Evolutionary conservation across 2,113 vertebrate genomes (phyloP).

Genomic region (Baryphthengus martii): DNA sequence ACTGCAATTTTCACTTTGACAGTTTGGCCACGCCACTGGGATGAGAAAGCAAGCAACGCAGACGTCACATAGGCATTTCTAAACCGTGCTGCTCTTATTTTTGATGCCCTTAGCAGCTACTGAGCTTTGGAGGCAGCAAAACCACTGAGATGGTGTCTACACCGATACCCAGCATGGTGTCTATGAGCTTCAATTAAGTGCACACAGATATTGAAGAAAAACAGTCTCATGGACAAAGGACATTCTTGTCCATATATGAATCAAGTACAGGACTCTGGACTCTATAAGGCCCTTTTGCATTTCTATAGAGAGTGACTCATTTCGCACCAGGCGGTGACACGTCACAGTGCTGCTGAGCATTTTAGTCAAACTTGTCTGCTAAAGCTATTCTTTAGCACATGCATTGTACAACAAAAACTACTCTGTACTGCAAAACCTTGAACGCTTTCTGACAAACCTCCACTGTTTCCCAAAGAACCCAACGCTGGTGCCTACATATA

Average conservation of each 20-base stretch:
- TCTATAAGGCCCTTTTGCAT: constrained; percentile 48
- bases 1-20: not conserved
- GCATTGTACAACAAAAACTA: constrained; percentile 57
- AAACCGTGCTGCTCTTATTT: not conserved
- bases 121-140: not conserved
- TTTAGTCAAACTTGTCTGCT: constrained; percentile 44
- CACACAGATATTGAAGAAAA: constrained; percentile 2
- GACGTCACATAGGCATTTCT: not conserved
- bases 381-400: constrained; percentile 28
- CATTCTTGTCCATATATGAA: constrained; percentile 58
- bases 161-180: not conserved
- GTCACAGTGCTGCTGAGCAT: not conserved
- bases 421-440: constrained; percentile 53
- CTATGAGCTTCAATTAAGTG: not conserved
- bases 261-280: constrained; percentile 33
- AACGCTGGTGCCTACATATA: not conserved
- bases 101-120: not conserved
- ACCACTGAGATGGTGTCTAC: not conserved
- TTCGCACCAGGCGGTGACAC: constrained; percentile 71
- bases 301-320: constrained; percentile 60
- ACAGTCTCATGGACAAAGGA: constrained; percentile 49
- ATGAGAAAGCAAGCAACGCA: not conserved
- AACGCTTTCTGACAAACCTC: constrained; percentile 37
- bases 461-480: constrained; percentile 38
- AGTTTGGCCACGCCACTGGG: not conserved